Evolutionary conservation across 1,140 invertebrate genomes (phyloP).

Genomic region (Eupristina koningsbergeri): DNA sequence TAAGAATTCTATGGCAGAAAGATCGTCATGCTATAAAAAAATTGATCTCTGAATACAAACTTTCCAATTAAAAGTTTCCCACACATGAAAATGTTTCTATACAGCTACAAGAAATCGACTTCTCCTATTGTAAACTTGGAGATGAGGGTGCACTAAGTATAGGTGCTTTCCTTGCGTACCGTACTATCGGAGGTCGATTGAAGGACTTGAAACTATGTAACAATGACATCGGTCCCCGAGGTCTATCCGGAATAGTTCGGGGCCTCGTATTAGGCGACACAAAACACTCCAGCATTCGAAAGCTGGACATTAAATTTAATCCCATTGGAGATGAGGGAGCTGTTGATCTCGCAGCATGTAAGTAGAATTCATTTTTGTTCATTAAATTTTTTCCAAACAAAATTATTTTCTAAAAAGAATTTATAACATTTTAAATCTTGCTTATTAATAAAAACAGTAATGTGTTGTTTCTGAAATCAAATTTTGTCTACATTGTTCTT

Average conservation of each 20-base stretch:
- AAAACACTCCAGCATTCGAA: neutral
- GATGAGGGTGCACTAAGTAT: constrained; percentile 63
- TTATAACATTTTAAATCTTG: no score
- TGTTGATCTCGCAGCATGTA: constrained; percentile 62
- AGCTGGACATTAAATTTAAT: constrained; percentile 65
- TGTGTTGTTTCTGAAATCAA: no score
- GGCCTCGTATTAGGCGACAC: constrained; percentile 58
- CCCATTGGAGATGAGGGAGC: constrained; percentile 61
- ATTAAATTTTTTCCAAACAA: no score
- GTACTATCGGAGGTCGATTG: neutral
- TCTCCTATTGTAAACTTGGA: constrained; percentile 68
- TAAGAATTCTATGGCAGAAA: no score
- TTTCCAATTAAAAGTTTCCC: no score
- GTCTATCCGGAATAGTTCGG: constrained; percentile 62
- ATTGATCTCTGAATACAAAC: no score
- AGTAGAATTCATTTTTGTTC: neutral
- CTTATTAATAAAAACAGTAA: no score
- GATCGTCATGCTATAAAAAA: no score
- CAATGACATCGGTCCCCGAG: constrained; percentile 64
- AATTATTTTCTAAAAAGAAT: no score
- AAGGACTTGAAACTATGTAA: constrained; percentile 54
- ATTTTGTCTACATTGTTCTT: no score
- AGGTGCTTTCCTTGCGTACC: constrained; percentile 58
- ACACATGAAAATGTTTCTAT: neutral
- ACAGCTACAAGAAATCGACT: constrained; percentile 65